A percentile compares a stretch with the other conserved stretches of the same genome.
Conservation (phyloP, 1,140 invertebrate species). For the Procambarus virginalis region DNA sequence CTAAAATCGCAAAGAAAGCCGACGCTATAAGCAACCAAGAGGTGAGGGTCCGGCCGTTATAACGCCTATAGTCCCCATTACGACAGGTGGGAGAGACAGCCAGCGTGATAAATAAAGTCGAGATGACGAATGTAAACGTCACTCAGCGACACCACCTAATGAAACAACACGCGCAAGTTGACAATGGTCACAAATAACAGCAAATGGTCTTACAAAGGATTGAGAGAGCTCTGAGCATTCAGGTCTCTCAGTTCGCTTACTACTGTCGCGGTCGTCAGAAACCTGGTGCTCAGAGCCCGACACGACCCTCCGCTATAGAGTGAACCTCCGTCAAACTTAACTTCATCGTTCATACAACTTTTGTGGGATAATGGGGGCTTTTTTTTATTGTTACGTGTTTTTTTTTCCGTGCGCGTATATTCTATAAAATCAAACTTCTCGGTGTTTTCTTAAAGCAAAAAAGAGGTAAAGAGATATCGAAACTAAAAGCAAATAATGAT, state of each 20-base stretch:
- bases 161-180: slow-evolving; percentile 61
- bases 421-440: background rate
- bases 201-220: slow-evolving; percentile 49
- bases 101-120: slow-evolving; percentile 33
- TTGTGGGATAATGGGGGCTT: background rate
- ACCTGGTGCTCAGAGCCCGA: background rate
- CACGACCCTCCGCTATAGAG: background rate
- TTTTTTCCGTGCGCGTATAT: background rate
- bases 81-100: slow-evolving; percentile 14
- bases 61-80: background rate
- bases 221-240: slow-evolving; percentile 4
- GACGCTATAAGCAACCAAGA: too few relatives aligned
- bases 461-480: slow-evolving; percentile 10
- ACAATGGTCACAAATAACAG: slow-evolving; percentile 67
- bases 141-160: slow-evolving; percentile 44
- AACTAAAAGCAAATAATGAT: slow-evolving; percentile 47
- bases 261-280: background rate
- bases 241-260: background rate
- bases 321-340: too few relatives aligned
- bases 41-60: too few relatives aligned
- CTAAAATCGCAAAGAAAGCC: too few relatives aligned
- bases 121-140: slow-evolving; percentile 40
- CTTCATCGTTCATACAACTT: background rate
- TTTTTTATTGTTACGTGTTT: background rate
- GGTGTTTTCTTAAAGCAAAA: background rate